Percentiles rank a stretch among this genome's conserved stretches.
These are phyloP conservation scores for Danaus plexippus DNA, from an alignment of 1,140 invertebrate genomes.

Conservation along the genomic window DNA sequence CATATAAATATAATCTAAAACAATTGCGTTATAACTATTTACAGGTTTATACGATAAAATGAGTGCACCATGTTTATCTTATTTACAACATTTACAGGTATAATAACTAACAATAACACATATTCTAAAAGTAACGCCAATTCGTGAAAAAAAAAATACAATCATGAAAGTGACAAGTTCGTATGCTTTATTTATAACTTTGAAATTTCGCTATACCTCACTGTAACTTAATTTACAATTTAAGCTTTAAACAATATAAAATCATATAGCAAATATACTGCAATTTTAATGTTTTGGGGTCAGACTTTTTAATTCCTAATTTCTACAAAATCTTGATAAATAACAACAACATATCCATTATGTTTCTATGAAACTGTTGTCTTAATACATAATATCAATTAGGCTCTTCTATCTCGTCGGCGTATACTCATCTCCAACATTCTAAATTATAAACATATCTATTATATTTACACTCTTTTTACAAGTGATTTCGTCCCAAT, in stretches of 20 bases:
- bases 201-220: too few species aligned
- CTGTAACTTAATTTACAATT: too few species aligned
- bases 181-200: too few species aligned
- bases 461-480: constrained; percentile 32
- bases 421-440: constrained; percentile 55
- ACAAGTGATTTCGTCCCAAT: constrained; percentile 24
- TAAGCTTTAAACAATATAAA: constrained; percentile 16
- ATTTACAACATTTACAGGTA: constrained; percentile 66
- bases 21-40: constrained; percentile 26
- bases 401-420: constrained; percentile 66
- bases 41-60: constrained; percentile 30
- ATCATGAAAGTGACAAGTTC: neutral
- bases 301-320: constrained; percentile 65
- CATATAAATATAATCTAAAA: constrained; percentile 24
- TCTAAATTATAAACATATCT: constrained; percentile 29
- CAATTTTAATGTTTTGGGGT: constrained; percentile 18
- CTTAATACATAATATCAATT: constrained; percentile 60
- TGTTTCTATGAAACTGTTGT: constrained; percentile 67
- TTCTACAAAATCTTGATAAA: constrained; percentile 64
- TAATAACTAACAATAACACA: constrained; percentile 57
- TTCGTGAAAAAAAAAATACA: constrained; percentile 7
- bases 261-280: constrained; percentile 9
- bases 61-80: constrained; percentile 53
- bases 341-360: constrained; percentile 61
- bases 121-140: constrained; percentile 16